A percentile compares a stretch with the other conserved stretches of the same genome.
These are phyloP conservation scores for Phrynocephalus guinanensis DNA, from an alignment of 2,797 vertebrate genomes.

Conservation along the genomic window DNA sequence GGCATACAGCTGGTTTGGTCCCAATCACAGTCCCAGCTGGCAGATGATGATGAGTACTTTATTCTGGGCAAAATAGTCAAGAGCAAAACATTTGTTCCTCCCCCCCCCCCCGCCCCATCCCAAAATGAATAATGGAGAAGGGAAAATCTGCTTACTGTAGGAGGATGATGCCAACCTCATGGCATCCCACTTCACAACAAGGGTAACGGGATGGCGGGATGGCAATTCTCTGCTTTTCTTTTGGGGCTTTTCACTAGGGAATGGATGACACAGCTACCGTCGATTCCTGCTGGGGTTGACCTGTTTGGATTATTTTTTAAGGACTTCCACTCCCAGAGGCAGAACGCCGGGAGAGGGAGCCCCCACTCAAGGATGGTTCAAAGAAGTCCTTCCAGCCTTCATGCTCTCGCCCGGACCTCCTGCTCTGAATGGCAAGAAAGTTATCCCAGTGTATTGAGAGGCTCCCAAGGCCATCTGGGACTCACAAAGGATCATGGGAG, in stretches of 20 bases:
- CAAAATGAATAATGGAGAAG: conserved; percentile 21
- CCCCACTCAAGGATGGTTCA: no score
- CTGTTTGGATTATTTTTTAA: no score
- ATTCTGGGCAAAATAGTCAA: conserved; percentile 10
- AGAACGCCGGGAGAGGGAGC: no score
- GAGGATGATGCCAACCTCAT: not conserved
- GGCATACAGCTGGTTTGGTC: conserved; percentile 50
- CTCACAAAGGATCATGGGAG: no score
- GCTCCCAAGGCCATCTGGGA: no score
- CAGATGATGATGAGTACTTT: conserved; percentile 34
- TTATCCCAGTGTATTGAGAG: no score
- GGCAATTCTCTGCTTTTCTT: not conserved
- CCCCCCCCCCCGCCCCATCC: no score
- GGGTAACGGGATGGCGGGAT: not conserved
- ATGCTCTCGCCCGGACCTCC: no score
- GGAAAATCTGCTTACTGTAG: not conserved
- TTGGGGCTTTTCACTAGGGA: not conserved
- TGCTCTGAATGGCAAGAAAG: no score
- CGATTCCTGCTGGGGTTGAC: not conserved
- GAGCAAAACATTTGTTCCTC: conserved; percentile 25
- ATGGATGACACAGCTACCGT: not conserved
- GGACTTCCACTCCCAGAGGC: no score
- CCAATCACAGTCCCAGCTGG: conserved; percentile 24
- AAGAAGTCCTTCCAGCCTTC: no score
- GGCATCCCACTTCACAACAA: conserved; percentile 35